phyloP scores from a whole-genome alignment of 2,113 vertebrate genomes.

The Rhinichthys klamathensis region DNA sequence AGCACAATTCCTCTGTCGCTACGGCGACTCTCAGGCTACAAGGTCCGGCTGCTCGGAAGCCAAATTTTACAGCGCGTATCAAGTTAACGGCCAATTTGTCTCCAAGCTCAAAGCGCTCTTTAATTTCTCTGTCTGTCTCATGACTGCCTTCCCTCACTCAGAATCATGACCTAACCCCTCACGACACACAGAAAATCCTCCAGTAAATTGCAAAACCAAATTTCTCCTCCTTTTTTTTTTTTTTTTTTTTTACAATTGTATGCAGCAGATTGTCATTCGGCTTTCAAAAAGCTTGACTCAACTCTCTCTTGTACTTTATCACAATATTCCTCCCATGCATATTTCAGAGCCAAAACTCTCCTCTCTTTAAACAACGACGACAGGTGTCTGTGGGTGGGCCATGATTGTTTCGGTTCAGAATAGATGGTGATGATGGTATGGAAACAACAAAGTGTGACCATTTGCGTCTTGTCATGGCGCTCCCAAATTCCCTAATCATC shows the following conservation, averaged over 20 bases:
- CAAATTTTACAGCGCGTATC: constrained; percentile 57
- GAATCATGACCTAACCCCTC: constrained; percentile 42
- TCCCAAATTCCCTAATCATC: constrained; percentile 27
- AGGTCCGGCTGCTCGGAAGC: constrained; percentile 57
- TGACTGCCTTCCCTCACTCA: constrained; percentile 31
- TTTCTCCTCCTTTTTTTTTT: constrained; percentile 15
- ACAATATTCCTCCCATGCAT: constrained; percentile 28
- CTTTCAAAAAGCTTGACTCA: constrained; percentile 28
- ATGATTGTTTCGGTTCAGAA: constrained; percentile 4
- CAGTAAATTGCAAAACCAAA: constrained; percentile 32
- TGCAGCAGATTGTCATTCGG: background rate
- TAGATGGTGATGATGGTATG: constrained; percentile 18
- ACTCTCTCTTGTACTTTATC: constrained; percentile 5
- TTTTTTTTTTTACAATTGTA: constrained; percentile 9
- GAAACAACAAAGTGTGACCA: background rate
- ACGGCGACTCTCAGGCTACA: constrained; percentile 59
- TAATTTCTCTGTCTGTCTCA: constrained; percentile 44
- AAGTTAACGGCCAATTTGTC: constrained; percentile 60
- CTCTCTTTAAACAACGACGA: constrained; percentile 16
- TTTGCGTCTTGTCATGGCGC: constrained; percentile 2
- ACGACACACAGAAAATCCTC: constrained; percentile 15
- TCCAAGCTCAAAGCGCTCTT: constrained; percentile 34
- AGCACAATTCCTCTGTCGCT: constrained; percentile 58
- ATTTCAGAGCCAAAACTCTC: constrained; percentile 27
- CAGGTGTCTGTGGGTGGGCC: constrained; percentile 41